Conservation (phyloP, 2,797 vertebrate species). For the Sebastes iracundus region DNA sequence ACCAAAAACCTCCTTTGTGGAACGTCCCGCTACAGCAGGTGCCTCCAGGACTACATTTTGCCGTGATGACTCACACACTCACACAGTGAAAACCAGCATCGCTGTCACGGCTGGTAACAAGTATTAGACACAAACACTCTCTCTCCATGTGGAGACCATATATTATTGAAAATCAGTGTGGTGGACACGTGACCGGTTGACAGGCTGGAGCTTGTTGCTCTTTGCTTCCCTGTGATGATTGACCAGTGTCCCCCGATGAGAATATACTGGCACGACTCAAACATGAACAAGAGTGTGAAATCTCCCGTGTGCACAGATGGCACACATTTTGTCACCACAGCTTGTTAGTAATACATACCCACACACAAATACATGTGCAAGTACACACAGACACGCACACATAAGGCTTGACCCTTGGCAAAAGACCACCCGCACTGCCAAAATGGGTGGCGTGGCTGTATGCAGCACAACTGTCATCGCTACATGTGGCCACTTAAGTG, state of each 20-base stretch:
- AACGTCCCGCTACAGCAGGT: too few relatives aligned
- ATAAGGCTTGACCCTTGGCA: conserved; percentile 48
- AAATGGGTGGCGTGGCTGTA: conserved; percentile 7
- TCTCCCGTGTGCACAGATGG: conserved; percentile 81
- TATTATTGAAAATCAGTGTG: conserved; percentile 36
- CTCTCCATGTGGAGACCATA: background rate
- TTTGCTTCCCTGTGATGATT: conserved; percentile 63
- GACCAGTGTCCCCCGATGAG: conserved; percentile 60
- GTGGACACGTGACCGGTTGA: conserved; percentile 34
- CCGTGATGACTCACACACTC: background rate
- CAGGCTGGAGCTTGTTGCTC: conserved; percentile 68
- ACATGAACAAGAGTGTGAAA: conserved; percentile 72
- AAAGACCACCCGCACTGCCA: conserved; percentile 37
- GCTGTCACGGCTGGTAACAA: background rate
- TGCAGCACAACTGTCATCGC: conserved; percentile 29
- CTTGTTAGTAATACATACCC: conserved; percentile 62
- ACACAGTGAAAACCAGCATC: background rate
- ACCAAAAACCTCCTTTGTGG: too few relatives aligned
- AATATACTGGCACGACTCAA: conserved; percentile 68
- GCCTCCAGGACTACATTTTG: background rate
- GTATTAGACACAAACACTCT: background rate
- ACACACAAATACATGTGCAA: background rate
- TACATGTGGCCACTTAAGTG: conserved; percentile 51
- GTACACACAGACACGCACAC: background rate
- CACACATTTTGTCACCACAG: conserved; percentile 73